Evolutionary conservation across 1,140 invertebrate species (phyloP), one percentile per base, ranked within the genome.

Genomic region (Palaemon carinicauda): DNA sequence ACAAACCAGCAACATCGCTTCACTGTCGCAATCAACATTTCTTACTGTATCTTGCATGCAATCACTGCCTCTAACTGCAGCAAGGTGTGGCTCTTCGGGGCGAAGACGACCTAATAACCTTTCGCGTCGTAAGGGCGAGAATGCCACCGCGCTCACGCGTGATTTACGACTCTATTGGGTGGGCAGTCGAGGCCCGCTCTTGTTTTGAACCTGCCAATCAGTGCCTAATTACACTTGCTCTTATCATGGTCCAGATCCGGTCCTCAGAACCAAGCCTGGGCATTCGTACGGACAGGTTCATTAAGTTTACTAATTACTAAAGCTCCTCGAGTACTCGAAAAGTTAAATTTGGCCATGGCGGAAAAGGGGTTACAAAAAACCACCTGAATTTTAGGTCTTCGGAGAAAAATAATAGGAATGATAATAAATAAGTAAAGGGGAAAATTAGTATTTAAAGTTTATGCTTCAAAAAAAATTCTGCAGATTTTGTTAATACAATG

Each of bases 41-140:
- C 83, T 86, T 86, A 86, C 83, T 86, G 83, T 86, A 86, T 86
- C 83, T 80, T 86, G 83, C 83, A 86, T 86, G 83, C 83, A 86
- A 86, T 86, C 83, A 80, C 83, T 80, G 83, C 83, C 83, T 86
- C 69, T 80, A 86, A 86, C 83, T 86, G 83, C 83, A 73, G 50
- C 83, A 86, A 86, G 83, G 83, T 86, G 83, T 69, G 83, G 83
- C 60, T 79, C 33, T 65, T 80, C 56, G 75, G 83, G 77, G 41
- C 56, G 80, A 53, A 27, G 80, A 50, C 21, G 24, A 52, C 75
- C 31, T 51, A 52, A 24, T 29, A 56, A 21, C 21, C 83, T 33
- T 33, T 56, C 17, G 7, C 50, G 73, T 78, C 50, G 79, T 80
- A 71, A 7, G 77, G 83, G 52, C 83, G 83, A 86, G 69, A 80